A percentile compares a stretch with the other conserved stretches of the same genome.
These are phyloP conservation scores for Caenorhabditis sp. DNA, from an alignment of 2,888 invertebrate species.

Conservation along the genomic window DNA sequence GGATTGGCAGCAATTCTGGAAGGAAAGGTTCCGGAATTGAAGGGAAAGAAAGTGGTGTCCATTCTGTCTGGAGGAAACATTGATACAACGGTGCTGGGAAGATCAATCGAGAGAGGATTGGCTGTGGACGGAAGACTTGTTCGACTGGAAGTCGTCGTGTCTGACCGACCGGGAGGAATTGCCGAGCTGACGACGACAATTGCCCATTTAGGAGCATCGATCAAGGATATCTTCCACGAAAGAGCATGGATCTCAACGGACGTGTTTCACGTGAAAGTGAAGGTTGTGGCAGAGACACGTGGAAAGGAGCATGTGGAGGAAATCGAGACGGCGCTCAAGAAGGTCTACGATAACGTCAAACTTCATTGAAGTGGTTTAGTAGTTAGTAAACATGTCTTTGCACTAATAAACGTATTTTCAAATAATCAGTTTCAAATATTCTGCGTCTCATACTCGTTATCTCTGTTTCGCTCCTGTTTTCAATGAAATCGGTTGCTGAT, in stretches of 20 bases:
- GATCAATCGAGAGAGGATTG: constrained; percentile 84
- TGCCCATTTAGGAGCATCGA: constrained; percentile 85
- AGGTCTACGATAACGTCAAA: constrained; percentile 73
- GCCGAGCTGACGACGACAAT: constrained; percentile 84
- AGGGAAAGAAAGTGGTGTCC: constrained; percentile 87
- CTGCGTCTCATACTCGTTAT: background rate
- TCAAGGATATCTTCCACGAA: constrained; percentile 97
- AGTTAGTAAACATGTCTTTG: constrained; percentile 5
- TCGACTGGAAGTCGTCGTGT: constrained; percentile 84
- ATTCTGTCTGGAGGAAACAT: constrained; percentile 86
- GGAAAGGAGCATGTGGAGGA: constrained; percentile 89
- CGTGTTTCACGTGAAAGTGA: constrained; percentile 87
- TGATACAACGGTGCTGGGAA: constrained; percentile 85
- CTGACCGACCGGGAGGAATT: constrained; percentile 85
- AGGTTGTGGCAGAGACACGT: constrained; percentile 93
- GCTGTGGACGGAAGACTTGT: constrained; percentile 85
- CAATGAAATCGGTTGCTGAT: constrained; percentile 2
- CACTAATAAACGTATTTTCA: background rate
- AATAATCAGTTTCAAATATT: background rate
- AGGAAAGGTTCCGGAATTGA: constrained; percentile 89
- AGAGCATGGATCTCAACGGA: constrained; percentile 94
- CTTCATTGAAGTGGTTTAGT: constrained; percentile 30
- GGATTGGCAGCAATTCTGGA: constrained; percentile 92
- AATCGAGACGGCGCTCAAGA: constrained; percentile 86
- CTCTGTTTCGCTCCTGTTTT: constrained; percentile 7